A percentile compares a stretch with the other conserved stretches of the same genome.
Conservation (phyloP, 2,113 vertebrate genomes). For the Dendrocopos noguchii region DNA sequence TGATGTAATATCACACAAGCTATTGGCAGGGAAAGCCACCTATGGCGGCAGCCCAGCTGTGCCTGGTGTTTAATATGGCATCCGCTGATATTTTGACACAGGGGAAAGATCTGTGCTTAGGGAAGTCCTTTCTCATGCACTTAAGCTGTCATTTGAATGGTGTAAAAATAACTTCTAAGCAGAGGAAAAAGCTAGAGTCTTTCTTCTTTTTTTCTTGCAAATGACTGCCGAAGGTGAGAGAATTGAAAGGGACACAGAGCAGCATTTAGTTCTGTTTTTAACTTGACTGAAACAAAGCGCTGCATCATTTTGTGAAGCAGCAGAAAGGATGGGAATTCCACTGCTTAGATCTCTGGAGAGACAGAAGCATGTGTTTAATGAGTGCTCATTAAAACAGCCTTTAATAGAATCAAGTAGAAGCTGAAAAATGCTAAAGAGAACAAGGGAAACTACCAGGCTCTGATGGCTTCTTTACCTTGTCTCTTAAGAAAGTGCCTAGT, state of each 20-base stretch:
- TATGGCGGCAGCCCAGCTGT: neutral
- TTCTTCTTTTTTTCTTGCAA: neutral
- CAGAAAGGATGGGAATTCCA: neutral
- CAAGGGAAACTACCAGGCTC: neutral
- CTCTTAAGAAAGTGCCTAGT: neutral
- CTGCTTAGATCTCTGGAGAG: conserved; percentile 21
- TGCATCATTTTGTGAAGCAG: neutral
- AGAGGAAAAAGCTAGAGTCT: neutral
- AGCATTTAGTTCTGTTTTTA: conserved; percentile 40
- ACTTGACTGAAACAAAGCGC: neutral
- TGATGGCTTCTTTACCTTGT: neutral
- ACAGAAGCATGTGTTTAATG: neutral
- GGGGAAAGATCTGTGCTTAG: neutral
- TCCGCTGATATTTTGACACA: conserved; percentile 18
- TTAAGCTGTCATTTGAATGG: conserved; percentile 32
- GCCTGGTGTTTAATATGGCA: neutral
- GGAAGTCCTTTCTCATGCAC: conserved; percentile 16
- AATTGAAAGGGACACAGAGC: conserved; percentile 5
- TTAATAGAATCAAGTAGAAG: conserved; percentile 9
- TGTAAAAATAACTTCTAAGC: conserved; percentile 13
- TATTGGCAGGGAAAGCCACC: neutral
- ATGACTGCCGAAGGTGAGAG: neutral
- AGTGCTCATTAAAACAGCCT: conserved; percentile 18
- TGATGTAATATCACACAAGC: rapidly evolving
- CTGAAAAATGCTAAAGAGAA: neutral